These are phyloP conservation scores for Microcaecilia unicolor DNA, from an alignment of 2,797 vertebrate species.

Conservation along the genomic window DNA sequence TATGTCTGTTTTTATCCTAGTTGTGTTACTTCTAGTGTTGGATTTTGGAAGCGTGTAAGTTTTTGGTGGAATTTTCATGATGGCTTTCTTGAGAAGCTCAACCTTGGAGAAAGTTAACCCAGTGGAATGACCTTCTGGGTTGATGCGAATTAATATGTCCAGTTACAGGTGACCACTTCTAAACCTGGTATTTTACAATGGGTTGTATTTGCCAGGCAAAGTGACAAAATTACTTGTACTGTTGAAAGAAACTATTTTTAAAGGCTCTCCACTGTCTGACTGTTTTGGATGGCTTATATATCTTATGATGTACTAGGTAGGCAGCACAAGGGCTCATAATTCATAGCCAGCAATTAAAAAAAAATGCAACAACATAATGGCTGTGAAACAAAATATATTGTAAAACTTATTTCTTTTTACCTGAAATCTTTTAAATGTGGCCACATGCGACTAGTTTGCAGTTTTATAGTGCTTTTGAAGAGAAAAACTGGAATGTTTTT, in stretches of 20 bases:
- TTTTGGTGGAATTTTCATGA: background rate
- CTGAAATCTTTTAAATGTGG: constrained; percentile 48
- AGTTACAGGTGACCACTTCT: constrained; percentile 50
- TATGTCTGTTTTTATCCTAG: constrained; percentile 50
- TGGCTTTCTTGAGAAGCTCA: constrained; percentile 24
- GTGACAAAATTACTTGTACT: constrained; percentile 42
- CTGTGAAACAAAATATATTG: constrained; percentile 41
- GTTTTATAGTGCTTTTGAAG: constrained; percentile 23
- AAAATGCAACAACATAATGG: constrained; percentile 51
- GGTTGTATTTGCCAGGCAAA: constrained; percentile 86
- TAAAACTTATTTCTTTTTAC: constrained; percentile 50
- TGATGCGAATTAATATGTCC: constrained; percentile 32
- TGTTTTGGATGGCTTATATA: constrained; percentile 28
- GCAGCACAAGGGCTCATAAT: constrained; percentile 37
- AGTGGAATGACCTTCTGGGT: constrained; percentile 40
- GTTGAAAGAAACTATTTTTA: constrained; percentile 46
- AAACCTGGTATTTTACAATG: constrained; percentile 94
- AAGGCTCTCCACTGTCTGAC: constrained; percentile 48
- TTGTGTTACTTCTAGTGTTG: constrained; percentile 36
- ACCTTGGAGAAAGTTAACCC: constrained; percentile 21
- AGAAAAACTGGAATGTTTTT: constrained; percentile 33
- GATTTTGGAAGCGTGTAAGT: constrained; percentile 25
- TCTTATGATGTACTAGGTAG: constrained; percentile 39
- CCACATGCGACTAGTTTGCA: constrained; percentile 28
- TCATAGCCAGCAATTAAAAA: constrained; percentile 47